Evolutionary conservation across 2,888 invertebrate species (phyloP).

Genomic region (Microdon myrmicae): DNA sequence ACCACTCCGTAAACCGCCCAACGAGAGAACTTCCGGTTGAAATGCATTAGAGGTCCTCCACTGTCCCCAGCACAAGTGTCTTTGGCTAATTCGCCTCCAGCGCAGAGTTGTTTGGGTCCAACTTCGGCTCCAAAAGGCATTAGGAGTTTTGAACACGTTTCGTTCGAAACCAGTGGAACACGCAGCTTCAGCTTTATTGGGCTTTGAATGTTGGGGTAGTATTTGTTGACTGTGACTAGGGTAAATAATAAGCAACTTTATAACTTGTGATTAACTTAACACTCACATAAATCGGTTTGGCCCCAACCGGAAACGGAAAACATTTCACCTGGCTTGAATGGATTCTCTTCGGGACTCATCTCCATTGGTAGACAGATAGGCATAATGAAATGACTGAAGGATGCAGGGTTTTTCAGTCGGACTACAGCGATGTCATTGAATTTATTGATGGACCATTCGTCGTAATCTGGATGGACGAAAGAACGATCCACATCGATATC

Average conservation of each 20-base stretch:
- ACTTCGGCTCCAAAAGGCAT: constrained; percentile 68
- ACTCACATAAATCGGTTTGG: constrained; percentile 69
- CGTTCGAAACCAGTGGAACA: constrained; percentile 70
- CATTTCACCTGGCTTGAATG: constrained; percentile 66
- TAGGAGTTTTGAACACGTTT: constrained; percentile 70
- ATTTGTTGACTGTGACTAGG: constrained; percentile 60
- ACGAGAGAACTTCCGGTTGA: constrained; percentile 64
- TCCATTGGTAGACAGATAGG: constrained; percentile 70
- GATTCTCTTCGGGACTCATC: constrained; percentile 58
- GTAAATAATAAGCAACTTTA: background rate
- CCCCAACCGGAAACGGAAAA: constrained; percentile 74
- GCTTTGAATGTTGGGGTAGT: constrained; percentile 66
- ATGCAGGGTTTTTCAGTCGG: constrained; percentile 59
- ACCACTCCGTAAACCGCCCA: constrained; percentile 75
- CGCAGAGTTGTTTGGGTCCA: constrained; percentile 73
- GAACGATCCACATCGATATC: constrained; percentile 73
- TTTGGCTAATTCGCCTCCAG: constrained; percentile 74
- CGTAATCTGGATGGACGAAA: constrained; percentile 73
- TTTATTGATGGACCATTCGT: constrained; percentile 68
- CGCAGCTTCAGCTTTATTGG: constrained; percentile 74
- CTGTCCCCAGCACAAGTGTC: constrained; percentile 78
- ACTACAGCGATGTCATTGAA: constrained; percentile 72
- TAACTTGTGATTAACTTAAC: background rate
- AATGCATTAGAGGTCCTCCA: constrained; percentile 79
- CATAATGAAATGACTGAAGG: constrained; percentile 70